phyloP scores from a whole-genome alignment of 2,888 invertebrate species.

The Drosophila pegasa region DNA sequence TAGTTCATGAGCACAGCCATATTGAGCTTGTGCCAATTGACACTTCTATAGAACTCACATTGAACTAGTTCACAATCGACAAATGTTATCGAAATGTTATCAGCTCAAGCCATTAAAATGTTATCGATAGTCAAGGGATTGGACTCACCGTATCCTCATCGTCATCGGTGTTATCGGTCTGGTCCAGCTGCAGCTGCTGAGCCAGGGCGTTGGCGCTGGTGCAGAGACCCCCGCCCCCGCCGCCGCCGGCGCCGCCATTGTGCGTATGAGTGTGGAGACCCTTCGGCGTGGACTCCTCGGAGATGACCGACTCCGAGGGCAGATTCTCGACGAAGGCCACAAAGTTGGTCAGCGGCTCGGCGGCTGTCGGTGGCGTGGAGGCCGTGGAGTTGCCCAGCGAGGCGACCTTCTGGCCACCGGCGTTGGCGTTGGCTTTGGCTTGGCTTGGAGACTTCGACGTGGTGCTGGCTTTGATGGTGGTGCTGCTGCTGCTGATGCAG shows the following conservation, averaged over 20 bases:
- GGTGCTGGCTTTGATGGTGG: not conserved
- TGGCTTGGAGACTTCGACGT: slow-evolving; percentile 9
- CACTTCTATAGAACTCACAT: no score
- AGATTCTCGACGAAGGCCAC: slow-evolving; percentile 82
- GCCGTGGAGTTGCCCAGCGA: slow-evolving; percentile 13
- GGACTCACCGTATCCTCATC: slow-evolving; percentile 81
- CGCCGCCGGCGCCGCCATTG: slow-evolving; percentile 26
- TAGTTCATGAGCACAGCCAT: no score
- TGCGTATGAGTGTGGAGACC: slow-evolving; percentile 72
- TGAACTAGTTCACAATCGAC: not conserved
- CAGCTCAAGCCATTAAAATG: not conserved
- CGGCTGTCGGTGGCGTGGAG: not conserved
- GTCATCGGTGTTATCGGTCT: slow-evolving; percentile 67
- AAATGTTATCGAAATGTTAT: no score
- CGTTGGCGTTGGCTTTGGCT: slow-evolving; percentile 8
- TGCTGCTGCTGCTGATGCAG: slow-evolving; percentile 47
- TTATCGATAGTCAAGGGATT: not conserved
- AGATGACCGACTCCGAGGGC: slow-evolving; percentile 83
- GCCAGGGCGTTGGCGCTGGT: no score
- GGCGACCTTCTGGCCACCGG: slow-evolving; percentile 5
- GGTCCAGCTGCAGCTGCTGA: slow-evolving; percentile 46
- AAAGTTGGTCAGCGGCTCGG: slow-evolving; percentile 49
- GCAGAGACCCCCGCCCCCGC: not conserved
- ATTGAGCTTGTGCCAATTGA: no score
- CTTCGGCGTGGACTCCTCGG: slow-evolving; percentile 83